phyloP scores from a whole-genome alignment of 1,140 invertebrate genomes.

The Metaphire vulgaris region DNA sequence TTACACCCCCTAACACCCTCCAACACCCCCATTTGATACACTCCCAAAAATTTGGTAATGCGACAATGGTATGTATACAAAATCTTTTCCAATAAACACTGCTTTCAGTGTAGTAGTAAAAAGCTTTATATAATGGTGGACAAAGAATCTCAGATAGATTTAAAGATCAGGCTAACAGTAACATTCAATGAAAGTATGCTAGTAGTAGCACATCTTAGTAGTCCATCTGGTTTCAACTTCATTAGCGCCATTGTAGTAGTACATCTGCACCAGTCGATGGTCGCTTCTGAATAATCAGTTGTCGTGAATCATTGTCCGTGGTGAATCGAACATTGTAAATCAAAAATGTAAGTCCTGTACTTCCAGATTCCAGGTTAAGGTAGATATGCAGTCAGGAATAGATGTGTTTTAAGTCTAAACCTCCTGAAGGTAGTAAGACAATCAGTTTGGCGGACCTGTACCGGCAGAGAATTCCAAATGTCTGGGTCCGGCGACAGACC shows the following conservation, averaged over 20 bases:
- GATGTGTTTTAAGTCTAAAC: no score
- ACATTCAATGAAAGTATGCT: background rate
- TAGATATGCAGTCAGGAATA: no score
- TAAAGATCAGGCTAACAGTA: background rate
- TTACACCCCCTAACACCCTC: no score
- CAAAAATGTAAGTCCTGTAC: no score
- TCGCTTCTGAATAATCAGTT: conserved; percentile 45
- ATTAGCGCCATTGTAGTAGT: conserved; percentile 48
- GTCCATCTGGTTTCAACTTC: conserved; percentile 43
- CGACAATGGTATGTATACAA: background rate
- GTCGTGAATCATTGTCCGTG: background rate
- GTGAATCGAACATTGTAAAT: background rate
- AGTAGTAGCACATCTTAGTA: conserved; percentile 33
- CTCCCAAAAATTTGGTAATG: background rate
- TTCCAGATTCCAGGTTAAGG: no score
- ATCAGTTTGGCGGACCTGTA: no score
- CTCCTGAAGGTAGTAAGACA: no score
- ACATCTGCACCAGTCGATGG: no score
- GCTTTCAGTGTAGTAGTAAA: background rate
- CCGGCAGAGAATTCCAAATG: no score
- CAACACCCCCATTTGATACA: no score
- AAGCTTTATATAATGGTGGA: background rate
- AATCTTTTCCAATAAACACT: background rate
- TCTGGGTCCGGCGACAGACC: no score
- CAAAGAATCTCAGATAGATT: background rate